A percentile compares a stretch with the other conserved stretches of the same genome.
Evolutionary conservation across 2,113 vertebrate species (phyloP).

Genomic region (Microtus pennsylvanicus): DNA sequence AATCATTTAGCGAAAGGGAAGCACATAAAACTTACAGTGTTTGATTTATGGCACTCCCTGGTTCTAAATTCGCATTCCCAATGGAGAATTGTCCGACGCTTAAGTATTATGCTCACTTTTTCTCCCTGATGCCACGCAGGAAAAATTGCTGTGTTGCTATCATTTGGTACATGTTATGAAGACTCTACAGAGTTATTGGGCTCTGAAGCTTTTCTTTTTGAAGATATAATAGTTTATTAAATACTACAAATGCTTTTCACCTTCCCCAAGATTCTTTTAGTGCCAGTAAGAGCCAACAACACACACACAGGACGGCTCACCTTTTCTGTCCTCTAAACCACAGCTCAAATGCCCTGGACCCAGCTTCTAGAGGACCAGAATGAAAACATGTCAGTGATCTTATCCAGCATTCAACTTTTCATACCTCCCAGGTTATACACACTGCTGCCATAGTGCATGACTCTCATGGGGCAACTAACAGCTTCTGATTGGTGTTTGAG

Average conservation of each 20-base stretch:
- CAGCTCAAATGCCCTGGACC: not conserved
- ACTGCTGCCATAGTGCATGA: not conserved
- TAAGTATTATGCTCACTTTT: not conserved
- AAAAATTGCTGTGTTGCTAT: not conserved
- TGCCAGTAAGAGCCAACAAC: fast-evolving
- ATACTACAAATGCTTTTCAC: not conserved
- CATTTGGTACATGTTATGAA: not conserved
- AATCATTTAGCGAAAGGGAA: slow-evolving; percentile 58
- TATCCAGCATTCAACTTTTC: not conserved
- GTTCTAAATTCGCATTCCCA: not conserved
- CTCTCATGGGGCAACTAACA: too few relatives aligned
- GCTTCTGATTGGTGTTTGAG: not conserved
- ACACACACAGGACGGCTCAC: fast-evolving
- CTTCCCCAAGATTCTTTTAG: not conserved
- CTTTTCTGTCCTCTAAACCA: not conserved
- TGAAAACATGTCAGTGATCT: not conserved
- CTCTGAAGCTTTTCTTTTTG: not conserved
- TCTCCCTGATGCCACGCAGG: not conserved
- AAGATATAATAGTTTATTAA: not conserved
- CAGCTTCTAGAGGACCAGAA: not conserved
- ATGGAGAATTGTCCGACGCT: not conserved
- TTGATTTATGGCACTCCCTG: not conserved
- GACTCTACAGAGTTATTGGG: not conserved
- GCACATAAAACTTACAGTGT: not conserved
- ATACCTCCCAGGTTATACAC: not conserved